phyloP scores from a whole-genome alignment of 2,113 vertebrate genomes.

The Myiagra hebetior region DNA sequence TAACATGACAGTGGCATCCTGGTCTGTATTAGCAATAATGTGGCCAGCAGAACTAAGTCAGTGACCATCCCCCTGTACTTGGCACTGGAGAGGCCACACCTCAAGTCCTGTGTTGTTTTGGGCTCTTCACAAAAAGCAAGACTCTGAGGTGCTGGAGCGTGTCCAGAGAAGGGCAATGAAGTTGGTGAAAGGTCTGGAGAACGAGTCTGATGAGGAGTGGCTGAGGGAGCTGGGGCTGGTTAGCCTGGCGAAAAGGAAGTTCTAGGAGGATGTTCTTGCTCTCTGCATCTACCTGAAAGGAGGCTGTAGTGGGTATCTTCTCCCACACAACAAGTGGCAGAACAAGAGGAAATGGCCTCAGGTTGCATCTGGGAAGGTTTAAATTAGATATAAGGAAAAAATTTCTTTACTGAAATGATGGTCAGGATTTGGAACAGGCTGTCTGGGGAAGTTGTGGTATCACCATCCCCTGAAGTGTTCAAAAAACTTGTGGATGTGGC shows the following conservation, averaged over 20 bases:
- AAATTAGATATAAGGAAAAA: background rate
- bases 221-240: background rate
- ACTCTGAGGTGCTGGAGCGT: background rate
- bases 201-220: background rate
- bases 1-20: background rate
- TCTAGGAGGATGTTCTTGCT: background rate
- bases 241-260: background rate
- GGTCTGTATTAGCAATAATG: background rate
- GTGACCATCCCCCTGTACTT: too few species aligned
- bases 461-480: background rate
- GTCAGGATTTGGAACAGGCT: background rate
- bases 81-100: background rate
- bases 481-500: background rate
- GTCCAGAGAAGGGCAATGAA: background rate
- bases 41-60: background rate
- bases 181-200: background rate
- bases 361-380: background rate
- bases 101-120: background rate
- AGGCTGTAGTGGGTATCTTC: background rate
- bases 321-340: background rate
- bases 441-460: background rate
- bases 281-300: background rate
- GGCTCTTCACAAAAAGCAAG: background rate
- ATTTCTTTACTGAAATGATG: background rate
- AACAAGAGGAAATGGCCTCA: background rate